Percentiles rank a stretch among this genome's conserved stretches.
phyloP scores from a whole-genome alignment of 1,140 invertebrate species.

The Drosophila tropicalis region DNA sequence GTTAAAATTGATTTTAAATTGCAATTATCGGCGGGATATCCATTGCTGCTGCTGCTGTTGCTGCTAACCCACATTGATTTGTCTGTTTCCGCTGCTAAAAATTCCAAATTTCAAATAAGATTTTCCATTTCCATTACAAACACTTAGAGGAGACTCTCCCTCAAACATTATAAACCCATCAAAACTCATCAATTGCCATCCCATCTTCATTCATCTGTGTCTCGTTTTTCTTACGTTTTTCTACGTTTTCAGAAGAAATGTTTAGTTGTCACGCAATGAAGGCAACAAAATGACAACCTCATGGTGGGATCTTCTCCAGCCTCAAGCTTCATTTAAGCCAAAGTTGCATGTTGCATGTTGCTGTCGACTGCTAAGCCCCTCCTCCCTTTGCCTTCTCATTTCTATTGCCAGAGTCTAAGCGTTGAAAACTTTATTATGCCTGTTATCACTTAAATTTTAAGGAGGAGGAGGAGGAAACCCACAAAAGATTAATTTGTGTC shows the following conservation, averaged over 20 bases:
- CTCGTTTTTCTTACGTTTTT: background rate
- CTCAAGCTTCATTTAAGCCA: conserved; percentile 19
- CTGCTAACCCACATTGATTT: background rate
- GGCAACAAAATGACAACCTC: conserved; percentile 53
- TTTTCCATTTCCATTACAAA: background rate
- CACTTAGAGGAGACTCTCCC: background rate
- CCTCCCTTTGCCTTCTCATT: background rate
- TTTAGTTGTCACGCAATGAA: conserved; percentile 51
- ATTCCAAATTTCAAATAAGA: background rate
- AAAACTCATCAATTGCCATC: conserved; percentile 57
- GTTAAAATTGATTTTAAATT: conserved; percentile 3
- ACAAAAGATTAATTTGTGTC: conserved; percentile 55
- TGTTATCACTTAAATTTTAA: conserved; percentile 47
- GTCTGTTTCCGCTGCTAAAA: background rate
- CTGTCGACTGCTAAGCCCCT: background rate
- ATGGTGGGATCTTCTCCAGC: conserved; percentile 25
- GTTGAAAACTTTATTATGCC: conserved; percentile 70
- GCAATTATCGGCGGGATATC: background rate
- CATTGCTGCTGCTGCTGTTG: too few relatives aligned
- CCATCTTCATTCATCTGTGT: conserved; percentile 28
- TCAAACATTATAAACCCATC: conserved; percentile 58
- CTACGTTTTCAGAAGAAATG: conserved; percentile 26
- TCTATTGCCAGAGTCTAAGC: conserved; percentile 31
- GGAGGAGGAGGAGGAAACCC: conserved; percentile 21
- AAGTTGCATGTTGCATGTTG: conserved; percentile 3